Evolutionary conservation across 1,140 invertebrate genomes (phyloP).

Genomic region (Chrysoperla carnea): DNA sequence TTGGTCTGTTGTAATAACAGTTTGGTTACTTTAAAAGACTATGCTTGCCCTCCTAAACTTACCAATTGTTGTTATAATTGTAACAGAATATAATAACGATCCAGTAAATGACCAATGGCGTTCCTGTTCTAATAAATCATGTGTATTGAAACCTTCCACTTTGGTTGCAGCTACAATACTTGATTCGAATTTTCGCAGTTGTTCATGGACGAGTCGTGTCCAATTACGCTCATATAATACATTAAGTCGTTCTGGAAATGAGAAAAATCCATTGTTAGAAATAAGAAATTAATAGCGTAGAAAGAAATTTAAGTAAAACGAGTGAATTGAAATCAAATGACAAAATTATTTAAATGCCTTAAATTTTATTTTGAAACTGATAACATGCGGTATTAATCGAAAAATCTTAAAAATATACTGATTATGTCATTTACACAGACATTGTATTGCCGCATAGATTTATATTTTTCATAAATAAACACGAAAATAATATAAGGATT

Average conservation of each 20-base stretch:
- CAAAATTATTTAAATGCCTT: too few species aligned
- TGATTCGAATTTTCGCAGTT: slow-evolving; percentile 57
- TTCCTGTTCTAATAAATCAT: slow-evolving; percentile 25
- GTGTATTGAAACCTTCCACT: slow-evolving; percentile 26
- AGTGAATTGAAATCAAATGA: too few species aligned
- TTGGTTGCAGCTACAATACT: slow-evolving; percentile 54
- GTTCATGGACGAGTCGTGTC: slow-evolving; percentile 54
- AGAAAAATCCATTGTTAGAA: neutral
- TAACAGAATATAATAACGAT: slow-evolving; percentile 63
- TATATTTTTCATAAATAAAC: too few species aligned
- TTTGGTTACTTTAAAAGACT: too few species aligned
- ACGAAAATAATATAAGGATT: too few species aligned
- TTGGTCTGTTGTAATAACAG: too few species aligned
- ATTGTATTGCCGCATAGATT: too few species aligned
- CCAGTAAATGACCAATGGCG: slow-evolving; percentile 58
- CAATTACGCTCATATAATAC: slow-evolving; percentile 71
- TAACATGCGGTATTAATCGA: too few species aligned
- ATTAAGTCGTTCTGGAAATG: slow-evolving; percentile 50
- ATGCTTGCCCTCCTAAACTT: slow-evolving; percentile 11
- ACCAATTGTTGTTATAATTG: slow-evolving; percentile 75
- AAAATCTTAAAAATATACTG: too few species aligned
- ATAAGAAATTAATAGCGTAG: neutral
- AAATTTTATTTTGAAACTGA: too few species aligned
- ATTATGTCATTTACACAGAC: too few species aligned
- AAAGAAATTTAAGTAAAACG: too few species aligned